Percentiles rank a stretch among this genome's conserved stretches.
Evolutionary conservation across 2,888 invertebrate genomes (phyloP).

Genomic region (Sarcophaga carnaria): DNA sequence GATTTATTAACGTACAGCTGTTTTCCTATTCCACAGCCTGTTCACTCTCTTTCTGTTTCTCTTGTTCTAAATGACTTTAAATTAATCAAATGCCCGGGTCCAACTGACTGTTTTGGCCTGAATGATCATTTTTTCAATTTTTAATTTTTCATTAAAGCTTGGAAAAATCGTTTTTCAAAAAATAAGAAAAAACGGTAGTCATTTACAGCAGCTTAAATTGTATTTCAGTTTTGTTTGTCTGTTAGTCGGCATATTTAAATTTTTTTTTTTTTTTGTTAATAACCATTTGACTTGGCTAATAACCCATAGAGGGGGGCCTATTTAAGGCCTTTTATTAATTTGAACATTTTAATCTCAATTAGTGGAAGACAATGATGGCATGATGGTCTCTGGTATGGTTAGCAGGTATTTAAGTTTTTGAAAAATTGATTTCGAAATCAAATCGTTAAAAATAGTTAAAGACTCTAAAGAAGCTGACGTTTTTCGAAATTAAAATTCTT

Average conservation of each 20-base stretch:
- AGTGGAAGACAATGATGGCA: background rate
- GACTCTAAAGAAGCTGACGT: no score
- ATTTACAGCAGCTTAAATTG: conserved; percentile 52
- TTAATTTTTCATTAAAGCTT: background rate
- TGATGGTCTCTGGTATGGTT: background rate
- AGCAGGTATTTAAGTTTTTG: conserved; percentile 23
- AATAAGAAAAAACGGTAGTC: conserved; percentile 47
- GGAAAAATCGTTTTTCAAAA: background rate
- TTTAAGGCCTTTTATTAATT: conserved; percentile 58
- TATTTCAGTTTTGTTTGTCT: background rate
- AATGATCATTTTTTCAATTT: no score
- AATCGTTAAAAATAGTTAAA: no score
- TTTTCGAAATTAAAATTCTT: no score
- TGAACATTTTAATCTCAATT: conserved; percentile 61
- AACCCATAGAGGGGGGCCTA: background rate
- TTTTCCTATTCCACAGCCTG: background rate
- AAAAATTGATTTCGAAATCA: conserved; percentile 6
- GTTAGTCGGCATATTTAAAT: conserved; percentile 27
- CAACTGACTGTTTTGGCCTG: no score
- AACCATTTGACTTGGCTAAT: background rate
- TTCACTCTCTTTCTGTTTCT: background rate
- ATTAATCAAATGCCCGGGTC: conserved; percentile 28
- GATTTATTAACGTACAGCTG: conserved; percentile 53
- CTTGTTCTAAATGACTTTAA: conserved; percentile 38
- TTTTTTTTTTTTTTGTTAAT: background rate